Base-by-base conservation (phyloP, 2,113 vertebrate species). In the Embiotoca jacksoni region DNA sequence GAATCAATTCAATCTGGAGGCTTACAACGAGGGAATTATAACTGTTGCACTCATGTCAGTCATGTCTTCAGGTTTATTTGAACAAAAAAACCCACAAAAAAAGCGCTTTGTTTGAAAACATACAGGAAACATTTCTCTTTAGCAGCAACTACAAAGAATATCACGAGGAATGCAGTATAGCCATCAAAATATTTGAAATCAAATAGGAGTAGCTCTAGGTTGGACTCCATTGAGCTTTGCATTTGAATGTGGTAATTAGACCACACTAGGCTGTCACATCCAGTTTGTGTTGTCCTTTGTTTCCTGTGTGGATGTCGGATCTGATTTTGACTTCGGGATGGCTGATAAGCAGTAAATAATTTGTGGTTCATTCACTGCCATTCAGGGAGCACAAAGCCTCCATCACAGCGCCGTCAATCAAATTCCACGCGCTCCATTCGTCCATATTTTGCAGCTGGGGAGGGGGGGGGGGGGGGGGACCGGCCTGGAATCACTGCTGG, bases 291-390 rank as follows among this genome's bases (percentile, higher is more conserved):
- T 50, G 57, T 69, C 47, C 68, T 23, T 23, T 57, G 33, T 60
- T 70, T 61, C 57, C 14, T 30, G 8, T 14, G n/a, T 73, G 31
- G 36, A 52, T 60, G 73, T 75, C 80, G 69, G 82, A 71, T 73
- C 33, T 76, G 62, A 68, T 81, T 79, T 64, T 31, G 2, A 14
- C 63, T 54, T 57, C 53, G 31, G 32, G 37, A 79, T 15, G 60
- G 30, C 46, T 86, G 82, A 61, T 68, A 13, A 78, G 72, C 71
- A 36, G 60, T 72, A 72, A 23, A 80, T 30, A 82, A 70, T 76
- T 78, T 70, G 60, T 70, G 73, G 67, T 82, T 86, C 87, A 23
- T 87, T 76, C 78, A 61, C 59, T 58, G 79, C 73, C 68, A 80
- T 87, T 80, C 73, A 82, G 80, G 53, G 55, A 64, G 72, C 78